A percentile compares a stretch with the other conserved stretches of the same genome.
Evolutionary conservation across 2,113 vertebrate species (phyloP).

Genomic region (Coryphaenoides rupestris): DNA sequence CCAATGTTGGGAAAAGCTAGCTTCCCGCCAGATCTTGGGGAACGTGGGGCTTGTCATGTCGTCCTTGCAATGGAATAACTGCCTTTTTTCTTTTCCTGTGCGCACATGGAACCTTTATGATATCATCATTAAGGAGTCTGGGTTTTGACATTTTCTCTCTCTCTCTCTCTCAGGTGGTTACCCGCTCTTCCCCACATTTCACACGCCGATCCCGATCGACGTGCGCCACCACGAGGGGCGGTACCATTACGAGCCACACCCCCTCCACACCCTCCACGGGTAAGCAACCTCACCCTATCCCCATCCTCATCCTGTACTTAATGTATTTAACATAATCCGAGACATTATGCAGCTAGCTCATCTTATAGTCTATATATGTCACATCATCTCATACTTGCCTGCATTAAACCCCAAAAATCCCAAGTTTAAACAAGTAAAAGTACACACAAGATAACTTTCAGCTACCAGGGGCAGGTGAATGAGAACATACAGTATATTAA

Average conservation of each 20-base stretch:
- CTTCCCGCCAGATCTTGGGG: slow-evolving; percentile 67
- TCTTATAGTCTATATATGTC: too few relatives aligned
- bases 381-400: too few relatives aligned
- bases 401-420: too few relatives aligned
- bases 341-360: too few relatives aligned
- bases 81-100: not conserved
- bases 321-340: too few relatives aligned
- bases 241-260: slow-evolving; percentile 95
- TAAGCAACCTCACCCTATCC: slow-evolving; percentile 65
- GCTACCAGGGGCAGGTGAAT: too few relatives aligned
- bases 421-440: too few relatives aligned
- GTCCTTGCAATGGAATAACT: slow-evolving; percentile 14
- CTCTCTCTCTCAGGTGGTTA: slow-evolving; percentile 76
- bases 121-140: not conserved
- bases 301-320: not conserved
- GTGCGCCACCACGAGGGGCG: slow-evolving; percentile 96
- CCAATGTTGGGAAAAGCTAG: slow-evolving; percentile 65
- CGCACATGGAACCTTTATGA: not conserved
- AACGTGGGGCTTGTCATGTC: slow-evolving; percentile 71
- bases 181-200: slow-evolving; percentile 91
- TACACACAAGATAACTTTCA: too few relatives aligned
- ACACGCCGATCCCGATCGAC: slow-evolving; percentile 92
- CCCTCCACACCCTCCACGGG: slow-evolving; percentile 90
- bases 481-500: too few relatives aligned
- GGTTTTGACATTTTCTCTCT: slow-evolving; percentile 1